Conservation (phyloP, 2,797 vertebrate species). For the Parotocinclus haroldoi region DNA sequence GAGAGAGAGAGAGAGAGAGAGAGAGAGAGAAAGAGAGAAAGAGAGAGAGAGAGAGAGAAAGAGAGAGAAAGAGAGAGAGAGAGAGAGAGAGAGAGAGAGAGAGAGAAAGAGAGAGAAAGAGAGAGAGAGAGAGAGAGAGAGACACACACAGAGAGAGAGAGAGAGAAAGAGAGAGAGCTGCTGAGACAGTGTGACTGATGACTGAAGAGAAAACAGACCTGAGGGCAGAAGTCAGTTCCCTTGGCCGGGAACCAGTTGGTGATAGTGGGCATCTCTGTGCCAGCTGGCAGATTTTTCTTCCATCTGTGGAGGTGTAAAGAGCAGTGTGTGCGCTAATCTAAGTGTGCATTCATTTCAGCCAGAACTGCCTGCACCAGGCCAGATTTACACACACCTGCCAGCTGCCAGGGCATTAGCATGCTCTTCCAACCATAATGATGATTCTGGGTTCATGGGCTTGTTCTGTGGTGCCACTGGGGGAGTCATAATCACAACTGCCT, state of each 20-base stretch:
- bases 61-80: no score
- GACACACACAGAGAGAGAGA: no score
- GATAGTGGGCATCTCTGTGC: conserved; percentile 71
- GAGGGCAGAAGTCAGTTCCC: conserved; percentile 36
- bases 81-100: no score
- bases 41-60: no score
- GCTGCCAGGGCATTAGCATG: conserved; percentile 47
- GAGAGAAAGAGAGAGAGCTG: conserved; percentile 11
- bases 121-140: no score
- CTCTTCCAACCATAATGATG: no score
- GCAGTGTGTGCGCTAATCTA: conserved; percentile 40
- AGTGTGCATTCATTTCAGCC: conserved; percentile 70
- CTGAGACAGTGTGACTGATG: conserved; percentile 13
- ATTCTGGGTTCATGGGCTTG: no score
- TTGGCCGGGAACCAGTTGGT: conserved; percentile 49
- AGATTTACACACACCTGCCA: conserved; percentile 74
- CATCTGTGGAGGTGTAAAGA: conserved; percentile 72
- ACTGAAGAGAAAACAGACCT: conserved; percentile 59
- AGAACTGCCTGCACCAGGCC: conserved; percentile 65
- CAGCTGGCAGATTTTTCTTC: conserved; percentile 76
- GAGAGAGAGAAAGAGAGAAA: no score
- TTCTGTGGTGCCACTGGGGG: no score
- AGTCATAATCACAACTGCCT: no score
- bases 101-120: no score
- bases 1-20: no score